Evolutionary conservation across 2,113 vertebrate species (phyloP), one percentile per base, ranked within the genome.

Genomic region (Aspidoscelis tigris): DNA sequence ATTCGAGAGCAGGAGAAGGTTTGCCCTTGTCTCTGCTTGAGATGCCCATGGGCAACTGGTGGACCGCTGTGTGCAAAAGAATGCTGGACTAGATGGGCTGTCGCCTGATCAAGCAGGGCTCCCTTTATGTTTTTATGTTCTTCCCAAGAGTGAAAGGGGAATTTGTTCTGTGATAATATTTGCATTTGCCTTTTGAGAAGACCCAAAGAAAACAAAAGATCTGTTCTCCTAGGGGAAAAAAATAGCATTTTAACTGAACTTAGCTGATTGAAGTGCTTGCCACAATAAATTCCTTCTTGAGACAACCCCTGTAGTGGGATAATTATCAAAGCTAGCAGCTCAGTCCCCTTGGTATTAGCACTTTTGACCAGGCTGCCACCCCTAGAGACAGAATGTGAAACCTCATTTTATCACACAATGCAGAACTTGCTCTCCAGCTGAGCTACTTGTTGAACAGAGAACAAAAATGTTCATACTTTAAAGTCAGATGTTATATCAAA

Each of bases 301-400:
- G 43, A 24, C 44, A 75, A 69, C 61, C 76, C 33, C 22, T 18
- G 3, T 16, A 53, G 43, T 44, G 39, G 18, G 78, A 87, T 80
- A 69, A 73, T 78, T 88, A 72, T 66, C 69, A 80, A 79, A 26
- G 80, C 11, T 18, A 70, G 71, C 26, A 81, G 18, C 79, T 26
- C 55, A 74, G 26, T 41, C 78, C 58, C 55, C 21, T 80, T 87
- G 76, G 79, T 79, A 79, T 79, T 79, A 83, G 76, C 39, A 83
- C 81, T 11, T 79, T 86, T 86, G 39, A 22, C 84, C 64, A 33
- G 26, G 43, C 65, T 77, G 39, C 16, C 72, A 76, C 39, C 66
- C 18, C 68, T 85, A 58, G 76, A 72, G 24, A 76, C 39, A 84
- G 70, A 73, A 78, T 39, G 76, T 79, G 83, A 66, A 72, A 74